Evolutionary conservation across 2,113 vertebrate species (phyloP).

Genomic region (Chitala chitala): DNA sequence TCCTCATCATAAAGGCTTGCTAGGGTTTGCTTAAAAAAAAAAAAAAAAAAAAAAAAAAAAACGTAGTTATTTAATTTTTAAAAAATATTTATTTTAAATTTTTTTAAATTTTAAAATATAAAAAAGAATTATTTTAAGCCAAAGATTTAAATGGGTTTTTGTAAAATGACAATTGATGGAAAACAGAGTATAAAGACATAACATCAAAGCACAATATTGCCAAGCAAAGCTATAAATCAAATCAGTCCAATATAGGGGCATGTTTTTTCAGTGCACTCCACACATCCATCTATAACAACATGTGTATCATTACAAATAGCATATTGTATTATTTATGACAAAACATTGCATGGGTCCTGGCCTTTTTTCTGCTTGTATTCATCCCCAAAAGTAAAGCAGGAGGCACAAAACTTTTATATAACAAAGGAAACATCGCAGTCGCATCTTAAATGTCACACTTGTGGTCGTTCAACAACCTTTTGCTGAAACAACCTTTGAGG

Average conservation of each 20-base stretch:
- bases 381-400: neutral
- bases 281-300: neutral
- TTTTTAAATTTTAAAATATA: no score
- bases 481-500: no score
- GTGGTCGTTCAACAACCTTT: no score
- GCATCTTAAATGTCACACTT: no score
- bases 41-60: no score
- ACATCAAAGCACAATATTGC: neutral
- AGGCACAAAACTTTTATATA: no score
- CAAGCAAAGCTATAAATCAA: neutral
- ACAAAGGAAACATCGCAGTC: no score
- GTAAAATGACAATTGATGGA: neutral
- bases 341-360: neutral
- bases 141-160: no score
- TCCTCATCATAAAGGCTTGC: neutral
- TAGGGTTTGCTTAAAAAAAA: no score
- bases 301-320: neutral
- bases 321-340: neutral
- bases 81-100: no score
- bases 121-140: no score
- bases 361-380: conserved; percentile 2
- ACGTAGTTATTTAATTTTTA: no score
- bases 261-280: neutral
- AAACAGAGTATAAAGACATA: neutral
- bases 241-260: neutral